Base-by-base conservation (phyloP, 2,888 invertebrate genomes). In the Nemurella pictetii region DNA sequence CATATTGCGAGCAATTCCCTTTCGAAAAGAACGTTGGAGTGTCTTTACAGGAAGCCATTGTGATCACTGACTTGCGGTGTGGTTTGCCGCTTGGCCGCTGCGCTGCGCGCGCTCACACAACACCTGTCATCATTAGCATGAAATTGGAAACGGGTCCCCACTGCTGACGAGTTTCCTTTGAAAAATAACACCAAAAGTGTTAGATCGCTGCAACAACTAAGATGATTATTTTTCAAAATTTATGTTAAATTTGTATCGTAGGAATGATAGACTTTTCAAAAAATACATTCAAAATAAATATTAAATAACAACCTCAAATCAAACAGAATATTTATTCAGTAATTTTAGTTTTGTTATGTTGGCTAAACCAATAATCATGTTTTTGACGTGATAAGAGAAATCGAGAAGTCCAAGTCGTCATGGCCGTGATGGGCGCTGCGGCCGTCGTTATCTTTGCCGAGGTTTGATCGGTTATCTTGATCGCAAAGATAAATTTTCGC, bases 21-120 rank as follows among this genome's bases (percentile, higher is more conserved):
- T 96, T 95, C 92, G 95, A 94, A 92, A 97, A 97, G 94, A 97
- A 97, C 93, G 96, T 95, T 92, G 96, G 95, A 92, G 96, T 96
- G 93, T 96, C 96, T 94, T 94, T 95, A 93, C 94, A 94, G 93
- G 95, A 95, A 93, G 95, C 94, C 95, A 95, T 95, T 94, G 87
- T 88, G 88, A 88, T 88, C 88, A 88, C 88, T 87, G 80, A 83
- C 83, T 85, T 78, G 78, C 78, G 55, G 20, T 12, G 20, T 55
- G 20, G 55, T 55, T 55, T 12, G 55, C 20, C 15, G 55, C 55
- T 55, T 55, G 55, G 55, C 55, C 55, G 55, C 55, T 55, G 55
- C 55, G 55, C 55, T 55, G 55, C 55, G 55, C 55, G 55, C 55
- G 55, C 55, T 55, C 3, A 15, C 9, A 12, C 3, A 55, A 55